These are phyloP conservation scores for Drosophila persimilis DNA, from an alignment of 1,140 invertebrate species.

Conservation along the genomic window DNA sequence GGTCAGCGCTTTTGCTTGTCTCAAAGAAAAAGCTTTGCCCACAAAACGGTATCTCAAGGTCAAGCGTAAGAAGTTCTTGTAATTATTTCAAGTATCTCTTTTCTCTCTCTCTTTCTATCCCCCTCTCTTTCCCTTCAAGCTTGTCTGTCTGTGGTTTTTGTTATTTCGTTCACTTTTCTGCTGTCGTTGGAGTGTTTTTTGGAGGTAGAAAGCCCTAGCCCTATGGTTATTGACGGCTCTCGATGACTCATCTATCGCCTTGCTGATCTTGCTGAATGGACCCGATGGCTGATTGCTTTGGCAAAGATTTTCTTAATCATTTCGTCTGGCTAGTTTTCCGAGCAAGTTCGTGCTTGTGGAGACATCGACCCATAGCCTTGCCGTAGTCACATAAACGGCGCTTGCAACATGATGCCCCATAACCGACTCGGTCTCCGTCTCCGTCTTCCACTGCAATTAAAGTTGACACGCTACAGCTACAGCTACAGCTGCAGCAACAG, in stretches of 20 bases:
- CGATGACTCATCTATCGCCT: too few species aligned
- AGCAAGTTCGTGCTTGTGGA: slow-evolving; percentile 30
- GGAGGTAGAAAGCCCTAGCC: too few species aligned
- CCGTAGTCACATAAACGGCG: slow-evolving; percentile 42
- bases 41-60: slow-evolving; percentile 72
- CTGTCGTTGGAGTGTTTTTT: too few species aligned
- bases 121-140: too few species aligned
- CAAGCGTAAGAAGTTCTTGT: slow-evolving; percentile 78
- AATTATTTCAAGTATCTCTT: slow-evolving; percentile 62
- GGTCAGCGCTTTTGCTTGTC: slow-evolving; percentile 67
- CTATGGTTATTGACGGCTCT: too few species aligned
- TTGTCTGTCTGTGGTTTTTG: too few species aligned
- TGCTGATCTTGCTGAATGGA: too few species aligned
- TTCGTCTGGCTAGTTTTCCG: slow-evolving; percentile 5
- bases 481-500: slow-evolving; percentile 27
- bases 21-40: slow-evolving; percentile 64
- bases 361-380: slow-evolving; percentile 49
- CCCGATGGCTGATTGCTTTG: too few species aligned
- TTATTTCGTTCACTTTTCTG: too few species aligned
- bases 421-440: slow-evolving; percentile 58
- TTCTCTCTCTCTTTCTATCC: not conserved
- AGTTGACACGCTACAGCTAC: slow-evolving; percentile 61
- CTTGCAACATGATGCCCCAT: slow-evolving; percentile 54
- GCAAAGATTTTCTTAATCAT: not conserved
- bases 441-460: slow-evolving; percentile 70